phyloP scores from a whole-genome alignment of 2,113 vertebrate species.

The Lamprologus ornatipinnis region DNA sequence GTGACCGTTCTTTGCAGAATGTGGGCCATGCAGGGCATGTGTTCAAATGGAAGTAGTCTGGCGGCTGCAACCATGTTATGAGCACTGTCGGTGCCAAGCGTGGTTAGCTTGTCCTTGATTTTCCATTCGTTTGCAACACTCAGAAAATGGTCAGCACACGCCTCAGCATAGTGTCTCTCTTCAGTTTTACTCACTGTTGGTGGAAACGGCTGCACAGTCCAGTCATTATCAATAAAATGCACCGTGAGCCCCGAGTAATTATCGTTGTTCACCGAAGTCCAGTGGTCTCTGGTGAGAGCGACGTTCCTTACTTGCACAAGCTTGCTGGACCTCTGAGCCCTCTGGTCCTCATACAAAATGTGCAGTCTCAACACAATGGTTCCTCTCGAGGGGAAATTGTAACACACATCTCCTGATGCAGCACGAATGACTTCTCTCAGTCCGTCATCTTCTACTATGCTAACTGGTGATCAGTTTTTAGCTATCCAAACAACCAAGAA shows the following conservation, averaged over 20 bases:
- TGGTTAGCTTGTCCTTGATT: background rate
- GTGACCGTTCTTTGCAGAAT: background rate
- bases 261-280: background rate
- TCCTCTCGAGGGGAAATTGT: rapidly evolving
- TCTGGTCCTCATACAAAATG: rapidly evolving
- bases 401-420: background rate
- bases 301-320: background rate
- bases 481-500: rapidly evolving
- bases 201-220: rapidly evolving
- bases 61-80: rapidly evolving
- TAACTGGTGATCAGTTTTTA: background rate
- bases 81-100: rapidly evolving
- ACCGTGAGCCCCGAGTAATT: rapidly evolving
- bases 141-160: background rate
- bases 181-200: background rate
- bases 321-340: rapidly evolving
- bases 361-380: background rate
- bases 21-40: background rate
- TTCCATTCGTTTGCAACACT: rapidly evolving
- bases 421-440: background rate
- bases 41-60: background rate
- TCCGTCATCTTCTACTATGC: background rate
- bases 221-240: background rate
- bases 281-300: background rate
- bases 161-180: background rate